Evolutionary conservation across 2,797 vertebrate species (phyloP).

Genomic region (Enteromius paludinosus): DNA sequence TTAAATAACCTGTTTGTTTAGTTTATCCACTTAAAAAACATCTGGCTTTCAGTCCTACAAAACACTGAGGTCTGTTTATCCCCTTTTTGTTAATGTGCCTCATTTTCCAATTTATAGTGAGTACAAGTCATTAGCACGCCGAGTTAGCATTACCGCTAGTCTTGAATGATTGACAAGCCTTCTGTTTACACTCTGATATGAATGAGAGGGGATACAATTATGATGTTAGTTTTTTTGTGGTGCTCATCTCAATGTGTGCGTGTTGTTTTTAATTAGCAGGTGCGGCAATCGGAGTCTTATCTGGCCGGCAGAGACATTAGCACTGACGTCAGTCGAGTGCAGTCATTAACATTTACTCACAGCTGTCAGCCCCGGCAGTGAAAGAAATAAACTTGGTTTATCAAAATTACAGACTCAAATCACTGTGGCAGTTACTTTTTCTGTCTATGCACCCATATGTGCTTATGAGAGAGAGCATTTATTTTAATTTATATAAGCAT

Average conservation of each 20-base stretch:
- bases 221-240: constrained; percentile 32
- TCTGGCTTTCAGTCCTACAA: not conserved
- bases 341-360: constrained; percentile 30
- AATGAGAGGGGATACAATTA: constrained; percentile 41
- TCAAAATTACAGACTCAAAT: constrained; percentile 33
- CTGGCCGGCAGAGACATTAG: constrained; percentile 10
- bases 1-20: constrained; percentile 4
- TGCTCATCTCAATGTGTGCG: constrained; percentile 18
- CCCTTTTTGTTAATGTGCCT: constrained; percentile 13
- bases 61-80: constrained; percentile 1
- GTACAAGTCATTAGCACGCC: constrained; percentile 19
- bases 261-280: constrained; percentile 41
- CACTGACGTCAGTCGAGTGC: constrained; percentile 21
- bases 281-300: constrained; percentile 25
- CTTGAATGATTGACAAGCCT: constrained; percentile 44
- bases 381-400: constrained; percentile 28
- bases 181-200: constrained; percentile 41
- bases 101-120: constrained; percentile 10
- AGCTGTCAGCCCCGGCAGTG: not conserved
- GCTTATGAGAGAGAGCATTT: constrained; percentile 8
- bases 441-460: constrained; percentile 1
- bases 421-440: not conserved
- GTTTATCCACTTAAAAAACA: constrained; percentile 3
- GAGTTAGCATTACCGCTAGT: constrained; percentile 19
- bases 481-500: too few species aligned